These are phyloP conservation scores for Lathamus discolor DNA, from an alignment of 2,113 vertebrate species.

Conservation along the genomic window DNA sequence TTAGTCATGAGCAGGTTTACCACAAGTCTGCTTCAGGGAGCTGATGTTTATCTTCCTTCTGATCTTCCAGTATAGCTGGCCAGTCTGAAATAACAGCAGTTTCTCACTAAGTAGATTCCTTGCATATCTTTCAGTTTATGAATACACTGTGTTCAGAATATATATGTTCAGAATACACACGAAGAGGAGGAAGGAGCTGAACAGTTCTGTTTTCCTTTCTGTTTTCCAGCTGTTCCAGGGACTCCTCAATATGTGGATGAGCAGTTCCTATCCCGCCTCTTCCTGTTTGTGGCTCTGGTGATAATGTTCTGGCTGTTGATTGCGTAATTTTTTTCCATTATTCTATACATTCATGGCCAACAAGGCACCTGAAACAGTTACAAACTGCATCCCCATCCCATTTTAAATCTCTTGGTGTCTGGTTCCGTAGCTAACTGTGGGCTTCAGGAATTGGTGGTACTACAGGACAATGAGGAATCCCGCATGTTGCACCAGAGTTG, in stretches of 20 bases:
- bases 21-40: background rate
- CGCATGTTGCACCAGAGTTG: slow-evolving; percentile 50
- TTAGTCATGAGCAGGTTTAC: background rate
- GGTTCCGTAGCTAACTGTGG: slow-evolving; percentile 45
- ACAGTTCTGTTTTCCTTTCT: slow-evolving; percentile 25
- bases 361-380: slow-evolving; percentile 60
- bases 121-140: background rate
- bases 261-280: slow-evolving; percentile 97
- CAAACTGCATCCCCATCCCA: slow-evolving; percentile 44
- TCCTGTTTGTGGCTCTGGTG: slow-evolving; percentile 95
- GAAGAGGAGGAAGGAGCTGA: slow-evolving; percentile 8
- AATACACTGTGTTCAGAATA: background rate
- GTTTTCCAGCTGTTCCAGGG: slow-evolving; percentile 88
- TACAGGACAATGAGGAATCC: slow-evolving; percentile 54
- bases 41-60: background rate
- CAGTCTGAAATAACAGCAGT: background rate
- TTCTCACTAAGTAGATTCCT: background rate
- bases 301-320: slow-evolving; percentile 99
- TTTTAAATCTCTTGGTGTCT: slow-evolving; percentile 60
- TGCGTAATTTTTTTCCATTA: slow-evolving; percentile 76
- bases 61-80: background rate
- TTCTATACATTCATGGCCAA: slow-evolving; percentile 2
- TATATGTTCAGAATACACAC: background rate
- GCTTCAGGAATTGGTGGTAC: slow-evolving; percentile 50
- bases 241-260: slow-evolving; percentile 96